Base-by-base conservation (phyloP, 2,888 invertebrate species). In the Liodrosophila aerea region DNA sequence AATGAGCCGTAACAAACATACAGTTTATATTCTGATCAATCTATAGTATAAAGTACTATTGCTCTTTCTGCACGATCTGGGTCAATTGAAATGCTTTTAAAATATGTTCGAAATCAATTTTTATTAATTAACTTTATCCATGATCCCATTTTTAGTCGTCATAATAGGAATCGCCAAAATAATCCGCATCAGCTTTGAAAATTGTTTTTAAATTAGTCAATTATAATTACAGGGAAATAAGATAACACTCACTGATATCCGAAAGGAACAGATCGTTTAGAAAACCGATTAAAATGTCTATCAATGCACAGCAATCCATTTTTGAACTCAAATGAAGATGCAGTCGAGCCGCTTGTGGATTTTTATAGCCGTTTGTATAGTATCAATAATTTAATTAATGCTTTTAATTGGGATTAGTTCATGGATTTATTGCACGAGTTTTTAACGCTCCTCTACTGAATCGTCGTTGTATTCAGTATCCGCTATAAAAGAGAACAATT, bases 201-300 rank as follows among this genome's bases (percentile, higher is more conserved):
- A 39, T 16, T 8, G 16, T 39, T 8, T 2, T n/a, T n/a, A n/a
- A n/a, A n/a, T n/a, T n/a, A n/a, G n/a, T n/a, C n/a, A n/a, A n/a
- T n/a, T n/a, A n/a, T n/a, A n/a, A n/a, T n/a, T n/a, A n/a, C n/a
- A n/a, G n/a, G n/a, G n/a, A n/a, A n/a, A n/a, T n/a, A n/a, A n/a
- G n/a, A n/a, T n/a, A n/a, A 3, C 22, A 46, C 58, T 63, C 51
- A 74, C 69, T 72, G 43, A 72, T 69, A 40, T 76, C 65, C 36
- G 75, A 75, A 33, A 75, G 77, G 40, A 75, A 68, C 18, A 77
- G 7, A 49, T 75, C 77, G 37, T 77, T 77, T 4, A 77, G 33
- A 16, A 77, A 77, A 0, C 47, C 63, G 22, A 64, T 13, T 9
- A 74, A 45, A 44, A 74, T 31, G 13, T 74, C 64, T 18, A 61